These are phyloP conservation scores for Philereme transversata DNA, from an alignment of 2,888 invertebrate genomes.

Conservation along the genomic window DNA sequence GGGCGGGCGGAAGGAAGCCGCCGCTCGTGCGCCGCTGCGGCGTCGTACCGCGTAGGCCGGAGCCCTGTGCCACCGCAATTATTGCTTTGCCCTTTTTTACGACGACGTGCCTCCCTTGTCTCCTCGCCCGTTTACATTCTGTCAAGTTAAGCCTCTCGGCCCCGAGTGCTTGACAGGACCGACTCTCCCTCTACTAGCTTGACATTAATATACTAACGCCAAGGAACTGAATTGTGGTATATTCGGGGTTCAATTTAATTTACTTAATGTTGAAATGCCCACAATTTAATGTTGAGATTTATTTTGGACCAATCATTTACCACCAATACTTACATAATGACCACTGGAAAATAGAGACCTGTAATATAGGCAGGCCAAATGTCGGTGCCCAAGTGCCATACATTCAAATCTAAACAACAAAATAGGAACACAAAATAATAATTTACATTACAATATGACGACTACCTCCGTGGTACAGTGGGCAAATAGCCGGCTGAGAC, in stretches of 20 bases:
- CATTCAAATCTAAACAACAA: too few species aligned
- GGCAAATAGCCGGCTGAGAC: too few species aligned
- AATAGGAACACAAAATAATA: too few species aligned
- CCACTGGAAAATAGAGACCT: too few species aligned
- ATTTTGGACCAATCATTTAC: too few species aligned
- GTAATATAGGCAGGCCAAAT: too few species aligned
- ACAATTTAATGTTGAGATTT: too few species aligned
- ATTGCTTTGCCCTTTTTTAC: slow-evolving; percentile 69
- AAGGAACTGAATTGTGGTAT: slow-evolving; percentile 40
- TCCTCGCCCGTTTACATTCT: slow-evolving; percentile 64
- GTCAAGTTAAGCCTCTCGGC: slow-evolving; percentile 65
- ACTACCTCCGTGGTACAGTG: too few species aligned
- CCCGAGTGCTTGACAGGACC: slow-evolving; percentile 58
- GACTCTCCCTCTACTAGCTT: slow-evolving; percentile 49
- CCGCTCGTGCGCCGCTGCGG: slow-evolving; percentile 68
- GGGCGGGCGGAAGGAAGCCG: slow-evolving; percentile 74
- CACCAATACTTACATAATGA: too few species aligned
- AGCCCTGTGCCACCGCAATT: slow-evolving; percentile 61
- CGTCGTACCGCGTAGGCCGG: slow-evolving; percentile 43
- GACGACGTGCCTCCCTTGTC: slow-evolving; percentile 60
- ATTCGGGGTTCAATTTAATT: slow-evolving; percentile 32
- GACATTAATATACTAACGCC: slow-evolving; percentile 50
- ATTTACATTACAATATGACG: too few species aligned
- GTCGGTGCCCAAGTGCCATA: too few species aligned
- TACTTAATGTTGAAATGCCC: slow-evolving; percentile 13